Conservation (phyloP, 1,140 invertebrate species). For the Drosophila triauraria region DNA sequence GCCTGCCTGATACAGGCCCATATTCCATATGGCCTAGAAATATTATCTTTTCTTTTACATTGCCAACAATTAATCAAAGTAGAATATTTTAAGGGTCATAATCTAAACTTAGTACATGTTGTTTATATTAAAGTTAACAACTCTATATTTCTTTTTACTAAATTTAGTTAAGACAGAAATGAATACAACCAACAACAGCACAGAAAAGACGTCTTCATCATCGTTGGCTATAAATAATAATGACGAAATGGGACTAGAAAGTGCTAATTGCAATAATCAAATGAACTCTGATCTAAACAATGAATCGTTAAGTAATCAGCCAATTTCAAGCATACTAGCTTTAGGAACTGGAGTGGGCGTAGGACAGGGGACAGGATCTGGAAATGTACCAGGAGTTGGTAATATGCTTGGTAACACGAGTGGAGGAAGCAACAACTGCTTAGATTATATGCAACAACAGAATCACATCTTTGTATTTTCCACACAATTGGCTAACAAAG, state of each 20-base stretch:
- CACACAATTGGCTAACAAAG: conserved; percentile 96
- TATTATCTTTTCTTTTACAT: no score
- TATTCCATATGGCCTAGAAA: no score
- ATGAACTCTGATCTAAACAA: conserved; percentile 45
- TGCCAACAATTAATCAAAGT: no score
- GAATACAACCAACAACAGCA: conserved; percentile 19
- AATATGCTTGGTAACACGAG: conserved; percentile 73
- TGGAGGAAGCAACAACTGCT: conserved; percentile 40
- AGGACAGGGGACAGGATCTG: conserved; percentile 2
- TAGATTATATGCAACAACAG: conserved; percentile 94
- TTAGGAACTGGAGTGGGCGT: conserved; percentile 11
- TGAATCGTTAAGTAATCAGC: conserved; percentile 32
- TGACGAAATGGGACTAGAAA: conserved; percentile 47
- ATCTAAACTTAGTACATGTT: neutral
- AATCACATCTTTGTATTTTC: conserved; percentile 99
- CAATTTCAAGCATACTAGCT: conserved; percentile 23
- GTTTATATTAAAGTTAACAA: neutral
- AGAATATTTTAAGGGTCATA: no score
- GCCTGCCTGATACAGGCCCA: no score
- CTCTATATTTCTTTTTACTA: neutral
- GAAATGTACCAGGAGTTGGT: conserved; percentile 1
- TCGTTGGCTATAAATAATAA: conserved; percentile 30
- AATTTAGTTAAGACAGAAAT: conserved; percentile 64
- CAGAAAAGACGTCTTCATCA: conserved; percentile 42
- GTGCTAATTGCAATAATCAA: conserved; percentile 43